Evolutionary conservation across 2,888 invertebrate genomes (phyloP).

Genomic region (Caenorhabditis doughertyi): DNA sequence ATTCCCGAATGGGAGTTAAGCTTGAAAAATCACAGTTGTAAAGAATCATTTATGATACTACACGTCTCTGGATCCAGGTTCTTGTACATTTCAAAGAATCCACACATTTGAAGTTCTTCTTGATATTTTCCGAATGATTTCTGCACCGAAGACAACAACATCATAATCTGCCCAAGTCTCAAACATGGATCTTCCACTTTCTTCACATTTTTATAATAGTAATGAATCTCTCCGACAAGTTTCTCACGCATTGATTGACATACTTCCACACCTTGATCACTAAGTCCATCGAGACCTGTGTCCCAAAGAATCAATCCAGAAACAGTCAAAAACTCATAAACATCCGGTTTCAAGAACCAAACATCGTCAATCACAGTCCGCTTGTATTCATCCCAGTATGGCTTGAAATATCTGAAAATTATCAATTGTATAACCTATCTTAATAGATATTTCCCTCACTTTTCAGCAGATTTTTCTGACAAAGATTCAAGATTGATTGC

Average conservation of each 20-base stretch:
- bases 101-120: conserved; percentile 61
- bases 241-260: conserved; percentile 48
- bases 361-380: conserved; percentile 54
- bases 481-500: conserved; percentile 1
- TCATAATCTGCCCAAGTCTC: conserved; percentile 57
- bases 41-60: conserved; percentile 50
- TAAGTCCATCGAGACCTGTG: conserved; percentile 50
- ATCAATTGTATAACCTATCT: background rate
- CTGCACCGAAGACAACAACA: conserved; percentile 48
- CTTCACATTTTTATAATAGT: conserved; percentile 52
- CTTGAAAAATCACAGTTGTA: conserved; percentile 40
- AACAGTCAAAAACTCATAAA: conserved; percentile 49
- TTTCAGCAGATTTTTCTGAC: conserved; percentile 11
- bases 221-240: conserved; percentile 45
- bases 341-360: conserved; percentile 49
- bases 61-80: conserved; percentile 41
- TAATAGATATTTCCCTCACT: background rate
- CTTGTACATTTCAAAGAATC: conserved; percentile 59
- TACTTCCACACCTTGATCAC: conserved; percentile 23
- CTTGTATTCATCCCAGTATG: conserved; percentile 59
- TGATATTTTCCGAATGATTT: conserved; percentile 58
- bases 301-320: conserved; percentile 57
- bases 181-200: conserved; percentile 56
- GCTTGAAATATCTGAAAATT: conserved; percentile 39
- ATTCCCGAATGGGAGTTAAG: background rate